Conservation (phyloP, 2,797 vertebrate species). For the Catamblyrhynchus diadema region DNA sequence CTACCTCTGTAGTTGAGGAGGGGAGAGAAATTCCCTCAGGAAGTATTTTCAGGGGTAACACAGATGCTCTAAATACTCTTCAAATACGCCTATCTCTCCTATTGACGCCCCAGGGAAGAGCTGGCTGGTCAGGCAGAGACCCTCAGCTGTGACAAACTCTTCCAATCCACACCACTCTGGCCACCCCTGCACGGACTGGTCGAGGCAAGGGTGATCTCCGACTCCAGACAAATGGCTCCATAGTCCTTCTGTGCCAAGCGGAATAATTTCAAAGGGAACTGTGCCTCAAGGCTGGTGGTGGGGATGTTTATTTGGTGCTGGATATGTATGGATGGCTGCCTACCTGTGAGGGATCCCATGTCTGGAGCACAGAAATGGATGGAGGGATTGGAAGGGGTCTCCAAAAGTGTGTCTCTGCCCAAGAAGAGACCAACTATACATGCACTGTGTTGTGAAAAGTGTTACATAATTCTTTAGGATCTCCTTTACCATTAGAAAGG, state of each 20-base stretch:
- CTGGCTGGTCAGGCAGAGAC: not conserved
- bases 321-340: not conserved
- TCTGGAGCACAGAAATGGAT: not conserved
- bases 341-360: no score
- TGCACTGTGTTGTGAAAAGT: not conserved
- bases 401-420: not conserved
- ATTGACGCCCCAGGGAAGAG: fast-evolving
- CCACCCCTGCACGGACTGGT: not conserved
- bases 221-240: not conserved
- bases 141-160: not conserved
- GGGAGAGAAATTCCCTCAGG: not conserved
- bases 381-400: not conserved
- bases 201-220: fast-evolving
- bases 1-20: not conserved
- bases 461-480: not conserved
- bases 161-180: not conserved
- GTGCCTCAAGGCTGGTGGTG: not conserved
- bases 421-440: not conserved
- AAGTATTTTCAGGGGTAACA: not conserved
- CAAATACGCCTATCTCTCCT: slow-evolving; percentile 13
- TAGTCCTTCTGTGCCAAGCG: not conserved
- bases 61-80: slow-evolving; percentile 45
- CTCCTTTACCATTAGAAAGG: not conserved
- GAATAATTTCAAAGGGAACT: not conserved
- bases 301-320: not conserved